Conservation (phyloP, 2,113 vertebrate genomes). For the Lepus americanus region DNA sequence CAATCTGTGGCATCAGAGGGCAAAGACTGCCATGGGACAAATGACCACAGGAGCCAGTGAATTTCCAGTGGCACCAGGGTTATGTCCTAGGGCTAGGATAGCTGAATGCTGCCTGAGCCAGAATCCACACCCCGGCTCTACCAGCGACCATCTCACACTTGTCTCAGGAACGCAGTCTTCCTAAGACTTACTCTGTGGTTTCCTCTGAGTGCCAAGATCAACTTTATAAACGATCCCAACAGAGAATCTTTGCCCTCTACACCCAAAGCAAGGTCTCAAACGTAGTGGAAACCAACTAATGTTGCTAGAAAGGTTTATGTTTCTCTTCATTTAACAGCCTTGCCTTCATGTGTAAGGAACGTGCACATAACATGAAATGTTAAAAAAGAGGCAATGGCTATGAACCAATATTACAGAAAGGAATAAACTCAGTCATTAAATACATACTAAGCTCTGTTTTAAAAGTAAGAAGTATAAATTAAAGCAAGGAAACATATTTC, state of each 20-base stretch:
- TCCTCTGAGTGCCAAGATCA: neutral
- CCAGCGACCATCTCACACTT: too few species aligned
- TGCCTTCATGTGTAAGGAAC: neutral
- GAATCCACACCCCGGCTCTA: neutral
- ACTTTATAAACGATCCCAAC: too few species aligned
- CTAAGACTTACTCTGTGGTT: neutral
- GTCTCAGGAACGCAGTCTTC: neutral
- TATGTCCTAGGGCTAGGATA: neutral
- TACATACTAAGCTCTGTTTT: neutral
- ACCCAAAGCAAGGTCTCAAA: neutral
- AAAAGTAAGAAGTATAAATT: neutral
- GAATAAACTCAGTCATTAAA: neutral
- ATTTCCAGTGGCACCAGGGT: neutral
- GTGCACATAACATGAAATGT: neutral
- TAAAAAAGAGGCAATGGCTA: neutral
- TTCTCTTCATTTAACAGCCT: neutral
- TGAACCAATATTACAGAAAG: neutral
- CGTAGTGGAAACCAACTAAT: neutral
- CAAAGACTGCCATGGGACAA: neutral
- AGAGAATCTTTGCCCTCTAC: too few species aligned
- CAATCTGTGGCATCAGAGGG: too few species aligned
- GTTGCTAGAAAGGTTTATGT: neutral
- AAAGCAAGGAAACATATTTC: neutral
- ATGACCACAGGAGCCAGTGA: neutral
- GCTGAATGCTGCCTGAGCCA: neutral